Percentiles rank a stretch among this genome's conserved stretches.
Conservation (phyloP, 2,113 vertebrate genomes). For the Bombycilla garrulus region DNA sequence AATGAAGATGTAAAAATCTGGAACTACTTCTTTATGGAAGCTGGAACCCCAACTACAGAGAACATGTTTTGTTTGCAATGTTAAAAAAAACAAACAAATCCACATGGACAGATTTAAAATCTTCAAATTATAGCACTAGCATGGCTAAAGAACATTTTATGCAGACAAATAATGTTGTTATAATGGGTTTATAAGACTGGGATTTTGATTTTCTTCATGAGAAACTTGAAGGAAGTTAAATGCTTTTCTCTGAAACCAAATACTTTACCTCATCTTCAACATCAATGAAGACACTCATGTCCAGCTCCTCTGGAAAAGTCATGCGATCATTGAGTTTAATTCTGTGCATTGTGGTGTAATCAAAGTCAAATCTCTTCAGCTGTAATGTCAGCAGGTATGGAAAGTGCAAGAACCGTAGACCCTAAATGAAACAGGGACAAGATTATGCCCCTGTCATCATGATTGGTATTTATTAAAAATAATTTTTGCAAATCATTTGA, state of each 20-base stretch:
- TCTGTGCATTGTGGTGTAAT: slow-evolving; percentile 99
- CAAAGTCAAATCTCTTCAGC: slow-evolving; percentile 98
- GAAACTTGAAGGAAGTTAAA: background rate
- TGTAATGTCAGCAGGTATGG: slow-evolving; percentile 95
- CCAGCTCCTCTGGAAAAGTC: slow-evolving; percentile 96
- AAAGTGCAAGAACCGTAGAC: slow-evolving; percentile 95
- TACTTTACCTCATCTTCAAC: slow-evolving; percentile 93
- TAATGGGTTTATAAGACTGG: background rate
- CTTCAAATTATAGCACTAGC: background rate
- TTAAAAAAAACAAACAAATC: background rate
- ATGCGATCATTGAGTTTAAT: slow-evolving; percentile 98
- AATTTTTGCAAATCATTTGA: background rate
- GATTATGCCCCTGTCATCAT: background rate
- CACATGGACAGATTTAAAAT: background rate
- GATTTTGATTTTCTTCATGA: background rate
- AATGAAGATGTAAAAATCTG: background rate
- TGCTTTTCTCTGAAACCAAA: background rate
- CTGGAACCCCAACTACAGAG: background rate
- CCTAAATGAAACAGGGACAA: slow-evolving; percentile 71
- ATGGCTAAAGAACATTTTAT: background rate
- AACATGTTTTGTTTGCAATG: background rate
- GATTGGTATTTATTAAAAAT: background rate
- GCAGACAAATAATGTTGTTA: background rate
- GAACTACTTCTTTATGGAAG: background rate
- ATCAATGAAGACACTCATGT: slow-evolving; percentile 98